Percentiles rank a stretch among this genome's conserved stretches.
These are phyloP conservation scores for Pristiophorus japonicus DNA, from an alignment of 2,113 vertebrate species.

Conservation along the genomic window DNA sequence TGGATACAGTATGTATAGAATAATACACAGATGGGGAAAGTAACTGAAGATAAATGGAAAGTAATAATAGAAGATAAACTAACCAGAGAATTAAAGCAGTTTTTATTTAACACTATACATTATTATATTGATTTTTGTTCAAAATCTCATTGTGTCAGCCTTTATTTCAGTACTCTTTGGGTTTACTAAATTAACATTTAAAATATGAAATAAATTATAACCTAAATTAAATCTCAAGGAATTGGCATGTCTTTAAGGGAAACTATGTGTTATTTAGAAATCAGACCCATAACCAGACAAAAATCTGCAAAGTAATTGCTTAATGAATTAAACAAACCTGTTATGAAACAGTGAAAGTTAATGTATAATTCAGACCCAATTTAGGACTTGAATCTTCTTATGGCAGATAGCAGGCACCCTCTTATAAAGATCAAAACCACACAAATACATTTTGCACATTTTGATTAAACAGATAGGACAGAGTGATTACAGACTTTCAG, in stretches of 20 bases:
- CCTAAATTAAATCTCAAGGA: neutral
- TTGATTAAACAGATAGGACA: neutral
- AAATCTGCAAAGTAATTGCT: neutral
- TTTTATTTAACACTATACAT: neutral
- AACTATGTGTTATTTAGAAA: neutral
- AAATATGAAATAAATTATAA: slow-evolving; percentile 18
- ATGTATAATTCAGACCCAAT: neutral
- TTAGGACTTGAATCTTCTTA: neutral
- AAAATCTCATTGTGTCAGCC: neutral
- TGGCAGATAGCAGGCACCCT: neutral
- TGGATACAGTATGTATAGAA: neutral
- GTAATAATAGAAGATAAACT: neutral
- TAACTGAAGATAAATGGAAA: slow-evolving; percentile 3
- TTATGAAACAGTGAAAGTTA: neutral
- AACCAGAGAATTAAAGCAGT: neutral
- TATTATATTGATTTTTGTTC: slow-evolving; percentile 6
- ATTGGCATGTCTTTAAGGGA: neutral
- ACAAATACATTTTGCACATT: neutral
- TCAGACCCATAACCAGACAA: neutral
- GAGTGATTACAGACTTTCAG: neutral
- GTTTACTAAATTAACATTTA: neutral
- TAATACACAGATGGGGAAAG: neutral
- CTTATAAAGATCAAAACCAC: neutral
- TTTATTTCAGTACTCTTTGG: neutral
- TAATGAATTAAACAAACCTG: neutral